Conservation (phyloP, 92 coral and sea anemone genomes). For the Hydrozoanthus gracilis region DNA sequence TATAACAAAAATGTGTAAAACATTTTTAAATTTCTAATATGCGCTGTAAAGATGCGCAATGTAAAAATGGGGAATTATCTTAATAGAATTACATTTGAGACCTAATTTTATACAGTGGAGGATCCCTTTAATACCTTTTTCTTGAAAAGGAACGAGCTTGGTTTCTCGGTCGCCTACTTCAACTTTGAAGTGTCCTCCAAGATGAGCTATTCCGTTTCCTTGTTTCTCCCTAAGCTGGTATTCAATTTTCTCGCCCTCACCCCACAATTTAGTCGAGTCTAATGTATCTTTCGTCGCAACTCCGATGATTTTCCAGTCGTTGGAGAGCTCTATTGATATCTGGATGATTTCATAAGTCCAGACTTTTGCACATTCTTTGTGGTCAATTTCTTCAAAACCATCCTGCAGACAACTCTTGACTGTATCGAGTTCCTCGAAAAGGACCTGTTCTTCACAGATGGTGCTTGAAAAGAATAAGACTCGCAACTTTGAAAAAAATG, state of each 20-base stretch:
- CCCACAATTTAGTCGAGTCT: conserved; percentile 13
- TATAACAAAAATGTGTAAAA: too few species aligned
- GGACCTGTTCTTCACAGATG: neutral
- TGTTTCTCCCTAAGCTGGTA: neutral
- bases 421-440: neutral
- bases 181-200: neutral
- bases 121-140: neutral
- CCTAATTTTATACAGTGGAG: too few species aligned
- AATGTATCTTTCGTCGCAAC: neutral
- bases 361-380: neutral
- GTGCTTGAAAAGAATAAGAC: neutral
- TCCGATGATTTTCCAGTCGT: neutral
- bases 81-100: too few species aligned
- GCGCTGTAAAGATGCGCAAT: too few species aligned
- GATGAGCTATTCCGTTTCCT: neutral
- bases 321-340: neutral
- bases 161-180: neutral
- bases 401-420: neutral
- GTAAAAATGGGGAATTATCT: too few species aligned
- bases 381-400: neutral
- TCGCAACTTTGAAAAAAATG: neutral
- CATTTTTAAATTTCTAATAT: too few species aligned
- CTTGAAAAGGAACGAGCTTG: neutral
- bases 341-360: neutral
- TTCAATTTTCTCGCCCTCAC: neutral